Percentiles rank a stretch among this genome's conserved stretches.
Conservation (phyloP, 1,140 invertebrate species). For the Amphibalanus amphitrite region DNA sequence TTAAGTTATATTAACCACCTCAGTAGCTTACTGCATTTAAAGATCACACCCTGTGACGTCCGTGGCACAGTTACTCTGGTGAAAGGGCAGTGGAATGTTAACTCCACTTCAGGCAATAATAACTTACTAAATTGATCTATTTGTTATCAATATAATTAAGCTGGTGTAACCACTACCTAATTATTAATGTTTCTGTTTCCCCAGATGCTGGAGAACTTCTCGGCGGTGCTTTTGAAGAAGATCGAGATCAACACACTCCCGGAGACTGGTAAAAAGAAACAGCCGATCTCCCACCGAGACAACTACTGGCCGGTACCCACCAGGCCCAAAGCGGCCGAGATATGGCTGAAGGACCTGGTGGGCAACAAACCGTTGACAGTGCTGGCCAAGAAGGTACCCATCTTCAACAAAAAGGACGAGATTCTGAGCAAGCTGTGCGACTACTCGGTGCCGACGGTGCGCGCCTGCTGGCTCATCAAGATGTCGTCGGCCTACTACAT, state of each 20-base stretch:
- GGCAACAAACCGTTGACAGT: slow-evolving; percentile 73
- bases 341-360: slow-evolving; percentile 91
- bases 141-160: too few relatives aligned
- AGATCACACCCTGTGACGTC: too few relatives aligned
- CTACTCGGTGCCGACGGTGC: slow-evolving; percentile 79
- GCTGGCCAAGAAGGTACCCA: slow-evolving; percentile 78
- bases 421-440: slow-evolving; percentile 87
- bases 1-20: too few relatives aligned
- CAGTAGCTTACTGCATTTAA: too few relatives aligned
- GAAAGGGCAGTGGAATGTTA: too few relatives aligned
- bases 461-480: slow-evolving; percentile 94
- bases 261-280: slow-evolving; percentile 74
- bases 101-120: too few relatives aligned
- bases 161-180: too few relatives aligned
- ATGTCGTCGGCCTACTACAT: slow-evolving; percentile 86
- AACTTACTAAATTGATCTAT: too few relatives aligned
- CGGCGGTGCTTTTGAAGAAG: slow-evolving; percentile 17
- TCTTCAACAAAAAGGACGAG: slow-evolving; percentile 95
- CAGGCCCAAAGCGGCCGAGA: slow-evolving; percentile 63
- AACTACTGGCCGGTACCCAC: slow-evolving; percentile 87
- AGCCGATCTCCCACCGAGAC: slow-evolving; percentile 85
- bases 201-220: slow-evolving; percentile 19
- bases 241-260: slow-evolving; percentile 59
- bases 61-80: too few relatives aligned
- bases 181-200: too few relatives aligned